Conservation (phyloP, 2,888 invertebrate species). For the Synanthedon vespiformis region DNA sequence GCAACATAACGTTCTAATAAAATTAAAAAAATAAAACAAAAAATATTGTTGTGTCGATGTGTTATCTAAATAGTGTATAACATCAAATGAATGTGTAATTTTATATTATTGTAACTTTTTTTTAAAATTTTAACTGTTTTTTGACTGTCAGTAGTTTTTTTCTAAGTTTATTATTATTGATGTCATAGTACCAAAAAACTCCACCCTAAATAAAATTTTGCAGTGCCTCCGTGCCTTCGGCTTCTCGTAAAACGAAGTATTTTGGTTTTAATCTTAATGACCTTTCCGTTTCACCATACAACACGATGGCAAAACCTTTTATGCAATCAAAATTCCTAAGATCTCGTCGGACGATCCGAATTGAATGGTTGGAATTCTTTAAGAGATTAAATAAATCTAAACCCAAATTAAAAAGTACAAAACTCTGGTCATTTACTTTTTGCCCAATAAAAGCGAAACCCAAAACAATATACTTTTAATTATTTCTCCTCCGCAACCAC, state of each 20-base stretch:
- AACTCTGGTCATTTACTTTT: neutral
- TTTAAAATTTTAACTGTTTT: no score
- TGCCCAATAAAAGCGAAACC: neutral
- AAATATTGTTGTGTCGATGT: slow-evolving; percentile 17
- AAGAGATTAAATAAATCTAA: neutral
- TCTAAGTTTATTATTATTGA: no score
- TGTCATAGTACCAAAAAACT: no score
- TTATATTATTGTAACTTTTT: neutral
- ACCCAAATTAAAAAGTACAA: neutral
- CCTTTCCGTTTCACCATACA: neutral
- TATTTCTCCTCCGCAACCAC: neutral
- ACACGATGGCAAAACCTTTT: neutral
- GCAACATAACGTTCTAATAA: slow-evolving; percentile 2
- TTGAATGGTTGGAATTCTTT: neutral
- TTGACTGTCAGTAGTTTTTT: no score
- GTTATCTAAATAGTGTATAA: slow-evolving; percentile 40
- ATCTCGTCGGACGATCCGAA: neutral
- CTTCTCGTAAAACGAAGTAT: no score
- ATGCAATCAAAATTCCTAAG: neutral
- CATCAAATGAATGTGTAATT: slow-evolving; percentile 5
- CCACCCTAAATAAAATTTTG: no score
- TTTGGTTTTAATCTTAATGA: no score
- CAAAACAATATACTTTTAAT: neutral
- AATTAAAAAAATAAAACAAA: slow-evolving; percentile 4
- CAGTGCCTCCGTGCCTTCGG: no score